Conservation (phyloP, 1,140 invertebrate species). For the Probaryconus sp. region DNA sequence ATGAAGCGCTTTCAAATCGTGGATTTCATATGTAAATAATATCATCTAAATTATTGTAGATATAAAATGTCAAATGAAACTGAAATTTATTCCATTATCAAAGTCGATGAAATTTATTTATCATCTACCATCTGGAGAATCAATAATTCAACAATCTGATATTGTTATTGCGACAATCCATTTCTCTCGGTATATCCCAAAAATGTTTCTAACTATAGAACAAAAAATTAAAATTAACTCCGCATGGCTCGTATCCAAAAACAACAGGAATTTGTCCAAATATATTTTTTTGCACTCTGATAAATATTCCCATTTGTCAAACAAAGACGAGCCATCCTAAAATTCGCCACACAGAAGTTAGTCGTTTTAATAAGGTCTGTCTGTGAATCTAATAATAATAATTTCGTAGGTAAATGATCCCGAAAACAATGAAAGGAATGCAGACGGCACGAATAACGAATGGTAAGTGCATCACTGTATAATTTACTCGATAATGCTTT, state of each 20-base stretch:
- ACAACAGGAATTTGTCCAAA: too few species aligned
- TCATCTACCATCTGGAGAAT: too few species aligned
- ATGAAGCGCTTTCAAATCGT: slow-evolving; percentile 11
- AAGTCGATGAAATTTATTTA: too few species aligned
- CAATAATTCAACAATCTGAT: too few species aligned
- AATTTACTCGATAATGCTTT: slow-evolving; percentile 20
- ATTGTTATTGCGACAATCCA: too few species aligned
- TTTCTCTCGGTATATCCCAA: too few species aligned
- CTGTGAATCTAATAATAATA: slow-evolving; percentile 30
- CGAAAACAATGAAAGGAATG: slow-evolving; percentile 68
- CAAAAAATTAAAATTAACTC: too few species aligned
- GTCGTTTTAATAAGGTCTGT: not conserved
- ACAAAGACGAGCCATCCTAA: not conserved
- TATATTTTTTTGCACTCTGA: too few species aligned
- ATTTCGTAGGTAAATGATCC: slow-evolving; percentile 73
- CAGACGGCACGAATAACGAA: slow-evolving; percentile 54
- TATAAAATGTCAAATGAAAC: slow-evolving; percentile 8
- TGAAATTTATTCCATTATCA: slow-evolving; percentile 11
- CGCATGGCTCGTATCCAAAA: too few species aligned
- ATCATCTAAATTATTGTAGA: too few species aligned
- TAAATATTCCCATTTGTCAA: too few species aligned
- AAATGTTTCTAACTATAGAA: too few species aligned
- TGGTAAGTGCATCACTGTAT: slow-evolving; percentile 63
- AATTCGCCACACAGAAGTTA: not conserved
- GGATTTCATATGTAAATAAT: not conserved